Conservation (phyloP, 2,113 vertebrate species). For the Pelmatolapia mariae region DNA sequence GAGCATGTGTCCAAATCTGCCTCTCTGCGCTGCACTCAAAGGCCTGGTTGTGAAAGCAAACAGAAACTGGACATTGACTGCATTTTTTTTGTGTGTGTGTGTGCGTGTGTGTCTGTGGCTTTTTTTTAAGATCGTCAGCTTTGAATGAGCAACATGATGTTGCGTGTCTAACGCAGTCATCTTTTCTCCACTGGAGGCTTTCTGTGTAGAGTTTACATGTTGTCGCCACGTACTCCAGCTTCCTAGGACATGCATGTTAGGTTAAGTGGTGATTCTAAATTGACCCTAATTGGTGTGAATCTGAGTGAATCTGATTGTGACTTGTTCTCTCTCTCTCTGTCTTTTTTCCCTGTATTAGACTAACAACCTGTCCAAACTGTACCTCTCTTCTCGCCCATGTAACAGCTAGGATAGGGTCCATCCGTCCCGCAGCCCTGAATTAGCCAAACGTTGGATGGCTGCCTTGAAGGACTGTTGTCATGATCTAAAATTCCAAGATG, state of each 20-base stretch:
- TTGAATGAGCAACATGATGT: neutral
- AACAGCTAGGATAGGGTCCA: neutral
- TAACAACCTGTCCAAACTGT: neutral
- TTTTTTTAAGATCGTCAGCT: neutral
- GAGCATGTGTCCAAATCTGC: neutral
- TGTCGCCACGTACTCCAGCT: neutral
- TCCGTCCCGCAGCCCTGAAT: neutral
- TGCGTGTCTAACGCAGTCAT: neutral
- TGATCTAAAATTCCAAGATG: neutral
- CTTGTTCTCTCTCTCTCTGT: neutral
- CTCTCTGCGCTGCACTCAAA: neutral
- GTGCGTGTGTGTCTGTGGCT: neutral
- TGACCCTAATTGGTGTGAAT: neutral
- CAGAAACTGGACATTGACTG: neutral
- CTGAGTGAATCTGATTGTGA: neutral
- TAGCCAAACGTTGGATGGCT: neutral
- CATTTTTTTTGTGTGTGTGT: neutral
- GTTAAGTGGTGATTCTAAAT: neutral
- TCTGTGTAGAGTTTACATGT: neutral
- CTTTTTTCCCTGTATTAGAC: neutral
- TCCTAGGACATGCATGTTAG: neutral
- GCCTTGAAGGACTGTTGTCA: neutral
- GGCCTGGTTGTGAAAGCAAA: slow-evolving; percentile 42
- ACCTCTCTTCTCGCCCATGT: neutral
- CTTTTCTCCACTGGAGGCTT: neutral